A percentile compares a stretch with the other conserved stretches of the same genome.
phyloP scores from a whole-genome alignment of 2,888 invertebrate species.

The Gisinianus flammeolus region DNA sequence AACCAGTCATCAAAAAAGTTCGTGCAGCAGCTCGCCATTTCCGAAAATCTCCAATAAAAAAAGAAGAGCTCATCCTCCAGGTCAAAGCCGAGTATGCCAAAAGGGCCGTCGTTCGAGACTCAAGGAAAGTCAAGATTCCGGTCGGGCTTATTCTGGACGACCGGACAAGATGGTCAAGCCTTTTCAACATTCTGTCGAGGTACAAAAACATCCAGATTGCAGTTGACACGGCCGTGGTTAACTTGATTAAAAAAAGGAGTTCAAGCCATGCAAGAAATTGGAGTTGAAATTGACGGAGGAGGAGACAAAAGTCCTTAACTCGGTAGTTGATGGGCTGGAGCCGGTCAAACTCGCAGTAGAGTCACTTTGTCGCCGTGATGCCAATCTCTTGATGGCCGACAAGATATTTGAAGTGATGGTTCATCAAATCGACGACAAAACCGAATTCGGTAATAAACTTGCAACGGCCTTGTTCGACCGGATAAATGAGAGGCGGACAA shows the following conservation, averaged over 20 bases:
- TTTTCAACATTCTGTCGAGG: background rate
- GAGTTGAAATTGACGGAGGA: background rate
- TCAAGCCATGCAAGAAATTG: background rate
- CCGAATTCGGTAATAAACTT: background rate
- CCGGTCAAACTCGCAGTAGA: background rate
- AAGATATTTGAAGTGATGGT: background rate
- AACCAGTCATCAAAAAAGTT: background rate
- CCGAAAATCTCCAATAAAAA: background rate
- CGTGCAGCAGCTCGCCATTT: background rate
- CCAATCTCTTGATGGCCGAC: background rate
- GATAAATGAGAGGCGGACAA: background rate
- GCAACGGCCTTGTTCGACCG: background rate
- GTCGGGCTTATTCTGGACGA: background rate
- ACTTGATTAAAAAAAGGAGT: background rate
- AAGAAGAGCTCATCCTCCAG: background rate
- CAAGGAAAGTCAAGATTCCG: background rate
- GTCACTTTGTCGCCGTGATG: background rate
- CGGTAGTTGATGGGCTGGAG: background rate
- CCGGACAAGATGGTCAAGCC: background rate
- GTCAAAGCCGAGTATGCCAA: background rate
- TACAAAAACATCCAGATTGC: background rate
- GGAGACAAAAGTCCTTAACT: background rate
- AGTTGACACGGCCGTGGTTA: background rate
- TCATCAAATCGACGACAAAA: background rate
- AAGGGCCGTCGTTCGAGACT: background rate